phyloP scores from a whole-genome alignment of 2,113 vertebrate genomes.

The Serinus canaria region DNA sequence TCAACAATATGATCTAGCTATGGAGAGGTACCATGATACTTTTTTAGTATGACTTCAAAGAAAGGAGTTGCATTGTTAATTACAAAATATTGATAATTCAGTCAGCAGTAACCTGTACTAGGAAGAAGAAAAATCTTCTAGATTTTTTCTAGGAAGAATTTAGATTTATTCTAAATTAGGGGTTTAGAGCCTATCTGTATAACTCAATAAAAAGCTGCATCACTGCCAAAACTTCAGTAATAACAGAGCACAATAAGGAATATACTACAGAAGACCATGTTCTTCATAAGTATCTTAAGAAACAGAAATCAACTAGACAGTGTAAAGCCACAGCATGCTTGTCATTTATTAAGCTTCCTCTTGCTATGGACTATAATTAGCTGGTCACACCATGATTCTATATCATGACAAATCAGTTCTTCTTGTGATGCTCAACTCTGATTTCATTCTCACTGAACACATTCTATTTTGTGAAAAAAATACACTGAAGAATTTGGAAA shows the following conservation, averaged over 20 bases:
- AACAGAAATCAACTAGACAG: not conserved
- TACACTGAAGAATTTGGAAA: not conserved
- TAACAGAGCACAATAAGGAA: not conserved
- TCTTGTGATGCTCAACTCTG: not conserved
- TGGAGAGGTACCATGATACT: not conserved
- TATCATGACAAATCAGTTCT: not conserved
- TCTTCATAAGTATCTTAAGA: not conserved
- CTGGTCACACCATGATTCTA: not conserved
- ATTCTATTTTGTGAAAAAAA: not conserved
- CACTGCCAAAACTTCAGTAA: not conserved
- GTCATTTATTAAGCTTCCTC: not conserved
- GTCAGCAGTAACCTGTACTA: not conserved
- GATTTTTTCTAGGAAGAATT: not conserved
- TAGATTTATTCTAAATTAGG: not conserved
- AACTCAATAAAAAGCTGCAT: not conserved
- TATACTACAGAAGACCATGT: not conserved
- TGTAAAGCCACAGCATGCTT: not conserved
- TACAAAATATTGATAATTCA: not conserved
- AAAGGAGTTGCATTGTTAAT: not conserved
- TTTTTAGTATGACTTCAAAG: not conserved
- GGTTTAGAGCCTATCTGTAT: not conserved
- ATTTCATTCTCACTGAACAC: not conserved
- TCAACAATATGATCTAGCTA: not conserved
- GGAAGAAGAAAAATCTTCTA: not conserved
- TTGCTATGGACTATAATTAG: not conserved